These are phyloP conservation scores for Hybos culiciformis DNA, from an alignment of 2,888 invertebrate species.

Conservation along the genomic window DNA sequence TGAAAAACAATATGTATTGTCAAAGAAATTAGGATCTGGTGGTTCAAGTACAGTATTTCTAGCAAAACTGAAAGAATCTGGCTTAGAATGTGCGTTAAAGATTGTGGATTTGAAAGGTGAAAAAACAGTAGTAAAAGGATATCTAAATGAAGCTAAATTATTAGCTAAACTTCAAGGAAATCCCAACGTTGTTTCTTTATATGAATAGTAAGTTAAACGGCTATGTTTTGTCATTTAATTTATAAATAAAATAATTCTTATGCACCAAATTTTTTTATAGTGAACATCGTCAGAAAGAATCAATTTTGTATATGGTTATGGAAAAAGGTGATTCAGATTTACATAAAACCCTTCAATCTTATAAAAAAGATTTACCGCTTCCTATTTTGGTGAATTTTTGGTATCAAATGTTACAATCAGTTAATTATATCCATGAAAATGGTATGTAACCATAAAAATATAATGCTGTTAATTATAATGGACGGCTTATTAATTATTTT, in stretches of 20 bases:
- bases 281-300: constrained; percentile 50
- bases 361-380: constrained; percentile 47
- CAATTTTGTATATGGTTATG: constrained; percentile 70
- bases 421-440: constrained; percentile 77
- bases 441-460: constrained; percentile 35
- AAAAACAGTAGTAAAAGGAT: constrained; percentile 57
- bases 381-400: constrained; percentile 76
- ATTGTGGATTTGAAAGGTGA: constrained; percentile 68
- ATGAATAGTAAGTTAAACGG: constrained; percentile 63
- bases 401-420: constrained; percentile 86
- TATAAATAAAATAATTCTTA: not conserved
- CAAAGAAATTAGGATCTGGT: constrained; percentile 70
- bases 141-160: constrained; percentile 77
- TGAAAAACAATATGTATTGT: constrained; percentile 53
- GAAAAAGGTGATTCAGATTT: constrained; percentile 89
- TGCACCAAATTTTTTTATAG: constrained; percentile 36
- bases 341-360: constrained; percentile 54
- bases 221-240: not conserved
- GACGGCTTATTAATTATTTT: not conserved
- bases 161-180: constrained; percentile 69
- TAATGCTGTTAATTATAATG: not conserved
- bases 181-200: constrained; percentile 68
- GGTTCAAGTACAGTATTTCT: constrained; percentile 73
- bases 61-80: constrained; percentile 23
- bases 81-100: constrained; percentile 37